phyloP scores from a whole-genome alignment of 2,797 vertebrate genomes.

The Garrulus glandarius region DNA sequence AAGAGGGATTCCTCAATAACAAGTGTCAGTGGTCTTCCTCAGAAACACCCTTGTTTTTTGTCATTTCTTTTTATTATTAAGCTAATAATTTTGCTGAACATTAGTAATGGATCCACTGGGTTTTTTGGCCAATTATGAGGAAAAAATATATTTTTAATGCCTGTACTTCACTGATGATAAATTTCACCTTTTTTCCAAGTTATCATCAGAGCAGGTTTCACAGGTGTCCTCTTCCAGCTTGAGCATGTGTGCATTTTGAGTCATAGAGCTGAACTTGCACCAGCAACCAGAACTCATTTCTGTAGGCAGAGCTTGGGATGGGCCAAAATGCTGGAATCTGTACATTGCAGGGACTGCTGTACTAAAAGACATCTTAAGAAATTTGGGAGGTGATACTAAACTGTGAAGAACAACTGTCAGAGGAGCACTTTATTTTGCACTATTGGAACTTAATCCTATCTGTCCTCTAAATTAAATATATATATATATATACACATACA shows the following conservation, averaged over 20 bases:
- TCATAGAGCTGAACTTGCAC: background rate
- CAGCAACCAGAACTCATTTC: background rate
- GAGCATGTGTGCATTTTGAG: background rate
- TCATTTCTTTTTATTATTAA: background rate
- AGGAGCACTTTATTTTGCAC: background rate
- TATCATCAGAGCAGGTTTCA: background rate
- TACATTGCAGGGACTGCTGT: background rate
- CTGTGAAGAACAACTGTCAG: background rate
- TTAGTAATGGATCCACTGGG: background rate
- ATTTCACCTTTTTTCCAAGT: background rate
- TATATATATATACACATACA: fast-evolving
- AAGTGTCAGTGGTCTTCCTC: background rate
- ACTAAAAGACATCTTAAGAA: background rate
- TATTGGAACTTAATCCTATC: background rate
- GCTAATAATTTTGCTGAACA: background rate
- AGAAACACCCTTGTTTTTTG: background rate
- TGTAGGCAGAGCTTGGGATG: background rate
- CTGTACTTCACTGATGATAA: background rate
- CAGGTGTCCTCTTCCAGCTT: background rate
- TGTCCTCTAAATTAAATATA: background rate
- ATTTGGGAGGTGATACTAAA: background rate
- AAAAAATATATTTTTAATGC: background rate
- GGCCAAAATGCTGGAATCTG: background rate
- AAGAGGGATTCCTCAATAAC: background rate
- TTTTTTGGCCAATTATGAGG: fast-evolving